Conservation (phyloP, 2,113 vertebrate genomes). For the Sphaerodactylus townsendi region DNA sequence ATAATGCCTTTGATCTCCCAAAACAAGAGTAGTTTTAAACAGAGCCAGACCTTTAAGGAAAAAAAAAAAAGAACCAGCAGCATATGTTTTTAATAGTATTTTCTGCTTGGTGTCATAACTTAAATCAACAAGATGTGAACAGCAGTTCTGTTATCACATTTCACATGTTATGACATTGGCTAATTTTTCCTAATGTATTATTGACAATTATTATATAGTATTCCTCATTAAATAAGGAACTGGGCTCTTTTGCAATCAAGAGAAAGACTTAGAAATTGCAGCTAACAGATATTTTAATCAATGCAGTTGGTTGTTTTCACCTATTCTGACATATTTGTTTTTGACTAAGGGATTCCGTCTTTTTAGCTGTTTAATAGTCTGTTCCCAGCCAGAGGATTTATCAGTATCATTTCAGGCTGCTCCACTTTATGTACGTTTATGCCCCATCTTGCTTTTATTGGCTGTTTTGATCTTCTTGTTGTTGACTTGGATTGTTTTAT, state of each 20-base stretch:
- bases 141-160: conserved; percentile 64
- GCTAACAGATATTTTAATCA: conserved; percentile 9
- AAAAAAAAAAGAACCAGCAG: conserved; percentile 71
- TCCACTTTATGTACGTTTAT: too few relatives aligned
- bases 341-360: too few relatives aligned
- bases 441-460: too few relatives aligned
- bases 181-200: conserved; percentile 67
- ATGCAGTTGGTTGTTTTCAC: background rate
- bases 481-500: too few relatives aligned
- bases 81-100: conserved; percentile 74
- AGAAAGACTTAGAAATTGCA: background rate
- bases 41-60: conserved; percentile 71
- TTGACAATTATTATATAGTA: conserved; percentile 46
- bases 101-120: conserved; percentile 72
- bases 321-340: background rate
- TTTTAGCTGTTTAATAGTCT: too few relatives aligned
- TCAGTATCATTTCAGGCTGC: too few relatives aligned
- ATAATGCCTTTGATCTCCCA: conserved; percentile 76
- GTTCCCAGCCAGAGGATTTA: too few relatives aligned
- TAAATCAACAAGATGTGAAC: conserved; percentile 74
- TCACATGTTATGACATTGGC: conserved; percentile 62
- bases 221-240: conserved; percentile 30
- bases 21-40: conserved; percentile 75
- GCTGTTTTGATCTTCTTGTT: too few relatives aligned
- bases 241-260: conserved; percentile 14